These are phyloP conservation scores for Pachyuromys duprasi DNA, from an alignment of 2,797 vertebrate genomes.

Conservation along the genomic window DNA sequence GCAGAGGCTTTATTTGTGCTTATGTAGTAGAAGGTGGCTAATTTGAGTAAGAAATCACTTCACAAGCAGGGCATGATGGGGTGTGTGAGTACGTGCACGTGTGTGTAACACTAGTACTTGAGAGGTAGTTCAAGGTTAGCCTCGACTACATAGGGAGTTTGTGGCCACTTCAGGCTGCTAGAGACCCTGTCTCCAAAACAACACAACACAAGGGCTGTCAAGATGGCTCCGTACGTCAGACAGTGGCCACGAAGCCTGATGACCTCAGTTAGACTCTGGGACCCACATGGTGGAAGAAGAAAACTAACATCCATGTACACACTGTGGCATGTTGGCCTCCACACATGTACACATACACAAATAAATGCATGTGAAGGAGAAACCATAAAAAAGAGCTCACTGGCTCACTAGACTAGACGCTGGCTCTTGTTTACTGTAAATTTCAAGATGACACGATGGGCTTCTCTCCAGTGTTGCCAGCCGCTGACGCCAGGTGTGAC, in stretches of 20 bases:
- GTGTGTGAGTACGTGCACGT: not conserved
- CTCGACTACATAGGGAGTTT: not conserved
- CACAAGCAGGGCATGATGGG: not conserved
- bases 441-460: not conserved
- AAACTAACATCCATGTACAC: no score
- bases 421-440: not conserved
- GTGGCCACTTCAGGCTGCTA: not conserved
- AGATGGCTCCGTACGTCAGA: not conserved
- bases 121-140: not conserved
- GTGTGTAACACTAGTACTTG: not conserved
- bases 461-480: not conserved
- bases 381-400: not conserved
- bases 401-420: not conserved
- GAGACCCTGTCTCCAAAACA: not conserved
- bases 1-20: not conserved
- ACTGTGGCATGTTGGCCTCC: accelerated
- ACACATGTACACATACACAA: no score
- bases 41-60: not conserved
- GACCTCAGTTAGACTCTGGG: not conserved
- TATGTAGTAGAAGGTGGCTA: not conserved
- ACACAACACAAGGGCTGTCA: not conserved
- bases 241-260: no score
- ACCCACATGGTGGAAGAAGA: not conserved
- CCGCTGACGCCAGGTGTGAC: not conserved
- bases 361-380: no score